A percentile compares a stretch with the other conserved stretches of the same genome.
These are phyloP conservation scores for Strigamia crassipes DNA, from an alignment of 2,888 invertebrate species.

Conservation along the genomic window DNA sequence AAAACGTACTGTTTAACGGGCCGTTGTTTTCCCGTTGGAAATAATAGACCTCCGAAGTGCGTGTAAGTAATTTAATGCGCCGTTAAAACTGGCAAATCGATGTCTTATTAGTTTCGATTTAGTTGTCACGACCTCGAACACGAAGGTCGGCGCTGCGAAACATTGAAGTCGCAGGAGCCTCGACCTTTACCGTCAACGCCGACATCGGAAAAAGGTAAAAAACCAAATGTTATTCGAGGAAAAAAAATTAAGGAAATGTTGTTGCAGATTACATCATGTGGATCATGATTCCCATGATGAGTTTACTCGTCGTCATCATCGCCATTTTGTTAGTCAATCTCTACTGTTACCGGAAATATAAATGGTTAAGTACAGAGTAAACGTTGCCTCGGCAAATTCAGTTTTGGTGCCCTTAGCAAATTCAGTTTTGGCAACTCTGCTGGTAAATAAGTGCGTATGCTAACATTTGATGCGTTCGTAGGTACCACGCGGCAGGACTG, in stretches of 20 bases:
- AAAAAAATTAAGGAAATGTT: too few species aligned
- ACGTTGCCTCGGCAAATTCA: too few species aligned
- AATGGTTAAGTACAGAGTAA: background rate
- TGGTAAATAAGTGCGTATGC: too few species aligned
- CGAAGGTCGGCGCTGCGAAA: background rate
- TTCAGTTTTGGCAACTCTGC: too few species aligned
- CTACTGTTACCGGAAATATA: background rate
- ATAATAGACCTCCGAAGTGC: background rate
- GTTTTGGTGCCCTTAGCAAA: too few species aligned
- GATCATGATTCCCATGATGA: background rate
- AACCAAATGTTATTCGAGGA: too few species aligned
- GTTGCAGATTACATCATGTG: background rate
- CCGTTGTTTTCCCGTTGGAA: background rate
- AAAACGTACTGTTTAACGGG: background rate
- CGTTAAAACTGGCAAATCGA: too few species aligned
- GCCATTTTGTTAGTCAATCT: background rate
- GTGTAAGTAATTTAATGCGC: background rate
- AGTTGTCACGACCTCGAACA: background rate
- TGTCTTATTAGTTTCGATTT: background rate
- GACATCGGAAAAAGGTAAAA: background rate
- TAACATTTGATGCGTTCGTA: too few species aligned
- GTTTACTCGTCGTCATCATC: background rate
- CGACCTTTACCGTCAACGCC: background rate
- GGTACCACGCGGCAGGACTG: background rate
- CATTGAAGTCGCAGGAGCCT: background rate